Conservation (phyloP, 1,140 invertebrate species). For the Drosophila subpulchrella region DNA sequence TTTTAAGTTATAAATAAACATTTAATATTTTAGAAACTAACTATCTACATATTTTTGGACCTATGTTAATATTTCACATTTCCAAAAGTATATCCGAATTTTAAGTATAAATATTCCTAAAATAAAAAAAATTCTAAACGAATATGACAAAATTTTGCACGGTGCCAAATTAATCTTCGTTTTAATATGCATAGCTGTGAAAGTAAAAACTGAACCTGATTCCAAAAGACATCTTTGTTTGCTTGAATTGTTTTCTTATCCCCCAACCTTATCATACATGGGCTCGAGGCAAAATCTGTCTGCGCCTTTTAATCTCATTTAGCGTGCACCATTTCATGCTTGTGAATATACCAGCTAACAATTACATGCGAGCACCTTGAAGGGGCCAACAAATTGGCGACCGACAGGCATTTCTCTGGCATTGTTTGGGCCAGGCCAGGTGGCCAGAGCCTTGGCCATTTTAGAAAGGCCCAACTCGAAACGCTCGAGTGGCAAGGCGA, state of each 20-base stretch:
- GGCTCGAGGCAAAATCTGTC: conserved; percentile 10
- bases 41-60: too few species aligned
- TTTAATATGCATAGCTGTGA: not conserved
- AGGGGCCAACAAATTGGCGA: conserved; percentile 52
- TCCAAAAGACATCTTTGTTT: not conserved
- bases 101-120: too few species aligned
- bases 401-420: conserved; percentile 52
- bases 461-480: conserved; percentile 61
- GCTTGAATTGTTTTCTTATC: conserved; percentile 5
- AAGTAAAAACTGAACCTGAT: not conserved
- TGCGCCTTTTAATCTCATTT: conserved; percentile 54
- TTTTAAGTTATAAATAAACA: too few species aligned
- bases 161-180: too few species aligned
- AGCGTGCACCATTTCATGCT: conserved; percentile 44
- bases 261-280: conserved; percentile 3
- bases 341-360: conserved; percentile 21
- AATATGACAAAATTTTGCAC: too few species aligned
- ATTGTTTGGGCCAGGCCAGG: conserved; percentile 60
- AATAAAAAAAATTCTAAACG: not conserved
- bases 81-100: too few species aligned
- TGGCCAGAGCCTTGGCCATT: conserved; percentile 39
- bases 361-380: conserved; percentile 38
- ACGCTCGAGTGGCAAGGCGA: conserved; percentile 26
- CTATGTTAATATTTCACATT: too few species aligned
- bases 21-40: too few species aligned